phyloP scores from a whole-genome alignment of 2,797 vertebrate species.

The Microhierax caerulescens region DNA sequence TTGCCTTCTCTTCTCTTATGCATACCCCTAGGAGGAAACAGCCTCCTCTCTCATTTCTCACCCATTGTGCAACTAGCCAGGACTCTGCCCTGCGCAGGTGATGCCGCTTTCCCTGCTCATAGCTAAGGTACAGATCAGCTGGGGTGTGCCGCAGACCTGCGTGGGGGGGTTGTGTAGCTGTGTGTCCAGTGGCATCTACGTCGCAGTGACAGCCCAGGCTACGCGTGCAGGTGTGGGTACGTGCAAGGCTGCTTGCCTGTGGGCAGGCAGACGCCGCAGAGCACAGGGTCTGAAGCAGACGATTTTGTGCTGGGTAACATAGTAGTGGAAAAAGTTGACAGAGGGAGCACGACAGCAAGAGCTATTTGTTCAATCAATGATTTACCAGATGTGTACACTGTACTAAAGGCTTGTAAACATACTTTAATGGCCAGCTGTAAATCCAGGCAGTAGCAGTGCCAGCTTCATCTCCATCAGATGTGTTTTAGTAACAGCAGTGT shows the following conservation, averaged over 20 bases:
- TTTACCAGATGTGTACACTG: constrained; percentile 59
- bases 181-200: background rate
- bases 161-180: accelerated
- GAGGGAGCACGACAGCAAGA: constrained; percentile 3
- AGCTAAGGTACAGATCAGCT: background rate
- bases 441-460: constrained; percentile 36
- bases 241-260: accelerated
- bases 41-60: background rate
- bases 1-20: background rate
- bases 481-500: background rate
- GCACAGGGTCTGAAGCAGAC: background rate
- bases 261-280: accelerated
- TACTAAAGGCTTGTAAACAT: constrained; percentile 60
- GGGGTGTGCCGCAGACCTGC: background rate
- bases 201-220: background rate
- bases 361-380: constrained; percentile 29
- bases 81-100: background rate
- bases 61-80: accelerated
- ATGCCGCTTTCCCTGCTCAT: background rate
- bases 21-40: background rate
- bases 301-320: background rate
- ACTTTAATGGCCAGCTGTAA: constrained; percentile 58
- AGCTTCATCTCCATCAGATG: background rate
- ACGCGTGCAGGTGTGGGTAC: accelerated
- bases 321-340: background rate